phyloP scores from a whole-genome alignment of 2,797 vertebrate species.

The Lagocephalus sceleratus region DNA sequence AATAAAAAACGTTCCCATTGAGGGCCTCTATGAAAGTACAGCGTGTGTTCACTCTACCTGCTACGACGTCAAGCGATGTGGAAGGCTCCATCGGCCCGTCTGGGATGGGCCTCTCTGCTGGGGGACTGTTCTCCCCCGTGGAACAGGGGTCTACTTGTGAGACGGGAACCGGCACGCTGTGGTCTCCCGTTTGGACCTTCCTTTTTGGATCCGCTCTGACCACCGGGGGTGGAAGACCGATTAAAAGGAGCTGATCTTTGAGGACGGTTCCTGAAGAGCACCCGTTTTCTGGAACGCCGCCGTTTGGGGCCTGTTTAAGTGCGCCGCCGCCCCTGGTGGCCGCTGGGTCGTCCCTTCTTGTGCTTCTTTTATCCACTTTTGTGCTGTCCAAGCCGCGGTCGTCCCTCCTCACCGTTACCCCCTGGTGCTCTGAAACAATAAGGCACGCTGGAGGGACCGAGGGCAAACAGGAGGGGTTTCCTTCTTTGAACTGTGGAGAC shows the following conservation, averaged over 20 bases:
- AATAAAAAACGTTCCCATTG: not conserved
- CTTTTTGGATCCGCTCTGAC: not conserved
- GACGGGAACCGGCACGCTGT: not conserved
- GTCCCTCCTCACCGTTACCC: constrained; percentile 19
- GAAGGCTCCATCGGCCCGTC: not conserved
- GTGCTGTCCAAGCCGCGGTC: constrained; percentile 25
- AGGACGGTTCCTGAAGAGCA: not conserved
- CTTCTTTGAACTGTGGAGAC: constrained; percentile 28
- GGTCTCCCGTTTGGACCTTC: constrained; percentile 3
- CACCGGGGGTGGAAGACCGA: constrained; percentile 17
- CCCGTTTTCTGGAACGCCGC: not conserved
- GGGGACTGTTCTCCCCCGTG: not conserved
- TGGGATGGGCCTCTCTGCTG: not conserved
- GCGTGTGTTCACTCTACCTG: constrained; percentile 21
- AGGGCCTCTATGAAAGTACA: no score
- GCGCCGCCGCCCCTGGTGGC: constrained; percentile 13
- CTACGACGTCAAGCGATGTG: not conserved
- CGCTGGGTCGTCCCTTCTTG: not conserved
- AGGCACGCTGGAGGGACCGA: constrained; percentile 58
- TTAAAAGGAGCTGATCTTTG: constrained; percentile 17
- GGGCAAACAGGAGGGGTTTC: constrained; percentile 29
- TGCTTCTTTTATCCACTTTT: constrained; percentile 30
- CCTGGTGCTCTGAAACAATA: constrained; percentile 49
- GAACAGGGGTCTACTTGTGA: not conserved
- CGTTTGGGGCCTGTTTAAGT: constrained; percentile 10